Evolutionary conservation across 1,140 invertebrate genomes (phyloP).

Genomic region (Lepidurus apus): DNA sequence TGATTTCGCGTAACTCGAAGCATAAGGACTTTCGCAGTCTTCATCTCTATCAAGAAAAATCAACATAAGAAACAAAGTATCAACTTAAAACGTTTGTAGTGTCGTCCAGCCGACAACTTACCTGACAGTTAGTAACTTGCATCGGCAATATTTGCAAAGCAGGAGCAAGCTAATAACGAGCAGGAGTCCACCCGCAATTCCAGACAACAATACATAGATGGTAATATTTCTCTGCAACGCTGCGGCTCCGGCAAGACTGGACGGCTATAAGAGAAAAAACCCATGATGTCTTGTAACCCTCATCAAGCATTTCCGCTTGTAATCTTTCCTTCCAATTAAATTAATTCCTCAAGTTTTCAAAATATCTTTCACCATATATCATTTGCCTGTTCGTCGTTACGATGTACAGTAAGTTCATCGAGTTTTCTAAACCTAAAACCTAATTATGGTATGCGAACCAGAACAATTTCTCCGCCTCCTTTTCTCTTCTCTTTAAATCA

Average conservation of each 20-base stretch:
- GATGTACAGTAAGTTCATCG: no score
- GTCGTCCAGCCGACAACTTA: background rate
- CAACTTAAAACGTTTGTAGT: background rate
- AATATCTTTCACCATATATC: background rate
- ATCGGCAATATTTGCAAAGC: constrained; percentile 46
- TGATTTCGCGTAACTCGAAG: background rate
- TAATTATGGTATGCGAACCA: no score
- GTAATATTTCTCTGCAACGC: constrained; percentile 43
- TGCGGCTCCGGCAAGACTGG: constrained; percentile 32
- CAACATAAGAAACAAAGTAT: background rate
- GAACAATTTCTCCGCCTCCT: no score
- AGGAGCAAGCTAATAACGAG: constrained; percentile 46
- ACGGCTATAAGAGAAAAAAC: background rate
- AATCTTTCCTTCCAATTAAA: background rate
- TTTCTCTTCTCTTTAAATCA: no score
- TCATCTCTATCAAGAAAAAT: background rate
- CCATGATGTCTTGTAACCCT: background rate
- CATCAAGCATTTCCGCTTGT: background rate
- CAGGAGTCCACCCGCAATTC: constrained; percentile 46
- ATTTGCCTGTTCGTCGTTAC: no score
- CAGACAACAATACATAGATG: constrained; percentile 46
- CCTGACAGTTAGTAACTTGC: background rate
- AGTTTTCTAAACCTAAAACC: no score
- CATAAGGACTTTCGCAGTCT: background rate
- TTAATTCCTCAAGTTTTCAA: background rate